Evolutionary conservation across 2,113 vertebrate species (phyloP), one percentile per base, ranked within the genome.

Genomic region (Lepus europaeus): DNA sequence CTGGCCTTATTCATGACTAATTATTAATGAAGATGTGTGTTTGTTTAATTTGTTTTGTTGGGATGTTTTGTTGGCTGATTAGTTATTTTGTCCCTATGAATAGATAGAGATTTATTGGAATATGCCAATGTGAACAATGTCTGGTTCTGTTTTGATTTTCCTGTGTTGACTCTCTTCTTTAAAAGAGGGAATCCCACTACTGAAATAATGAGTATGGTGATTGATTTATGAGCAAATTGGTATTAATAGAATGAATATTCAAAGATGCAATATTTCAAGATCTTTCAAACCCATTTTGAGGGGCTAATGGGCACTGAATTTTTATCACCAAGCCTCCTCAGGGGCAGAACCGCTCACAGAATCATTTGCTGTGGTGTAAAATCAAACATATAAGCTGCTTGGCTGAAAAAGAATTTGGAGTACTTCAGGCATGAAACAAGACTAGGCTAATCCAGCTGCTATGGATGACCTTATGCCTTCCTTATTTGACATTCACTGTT

Each of bases 401-500:
- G 5, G 1, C 17, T 29, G 23, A 69, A 80, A 95, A 93, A 29
- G 51, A 82, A 64, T 53, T 89, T 87, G 4, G 31, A 89, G 25
- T 49, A 74, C 19, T 16, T 56, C 36, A 39, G 68, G 87, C 64
- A 63, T 79, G 82, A 85, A 90, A 92, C 3, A 23, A 69, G 4
- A 39, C 61, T 9, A 76, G 4, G 1, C 39, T 63, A 45, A 96
- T 74, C 70, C 53, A 79, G 59, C 23, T 73, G 19, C 86, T 29
- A 5, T 45, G 23, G 31, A 22, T 74, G 49, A 89, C n/a, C 70
- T 86, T 45, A 64, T 79, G 9, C 68, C 68, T 84, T 85, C 69
- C 56, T 83, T 61, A 63, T 36, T 72, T 91, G 68, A 82, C 72
- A 83, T 87, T 93, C 27, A 83, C 83, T 78, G 70, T 22, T 61